Base-by-base conservation (phyloP, 2,797 vertebrate species). In the Carduelis carduelis region DNA sequence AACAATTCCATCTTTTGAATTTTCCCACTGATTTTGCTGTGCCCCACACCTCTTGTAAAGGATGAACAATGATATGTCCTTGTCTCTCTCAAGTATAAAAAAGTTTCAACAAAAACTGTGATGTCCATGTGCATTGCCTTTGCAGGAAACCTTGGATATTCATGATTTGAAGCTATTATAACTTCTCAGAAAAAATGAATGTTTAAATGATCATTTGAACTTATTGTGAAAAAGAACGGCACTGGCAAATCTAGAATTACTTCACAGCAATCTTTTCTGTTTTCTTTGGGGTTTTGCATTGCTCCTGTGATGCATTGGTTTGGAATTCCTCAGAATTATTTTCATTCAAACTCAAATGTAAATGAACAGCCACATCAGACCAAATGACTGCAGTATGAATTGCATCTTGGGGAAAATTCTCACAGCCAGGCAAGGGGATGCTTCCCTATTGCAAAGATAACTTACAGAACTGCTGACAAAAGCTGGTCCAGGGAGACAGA, bases 321-420 rank as follows among this genome's bases (percentile, higher is more conserved):
- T 94, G 68, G 75, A 85, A 78, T 44, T 83, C 64, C 60, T 93
- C 46, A 17, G 79, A 79, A 64, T 60, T 95, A 63, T 80, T 95
- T 95, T 95, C 56, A 6, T 87, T 92, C 72, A 82, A 84, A 87
- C 70, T 82, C 16, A 64, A 77, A 91, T 72, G 74, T 89, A 94
- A 85, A 96, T 87, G 89, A 95, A 71, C 52, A 87, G 78, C 74
- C 75, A 68, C 53, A 87, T 83, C 83, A 82, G 83, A 49, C 27
- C 41, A 80, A 92, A 77, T 81, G 64, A 94, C 55, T 83, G 68
- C 71, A 53, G 49, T 15, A 23, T 34, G 81, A 74, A 90, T 83
- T 92, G 55, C 76, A 87, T 72, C 35, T 77, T 50, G 50, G 43
- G 49, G 43, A 34, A 80, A 87, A 41, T 74, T 59, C 47, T 75